These are phyloP conservation scores for Elysia crispata DNA, from an alignment of 2,888 invertebrate species.

Conservation along the genomic window DNA sequence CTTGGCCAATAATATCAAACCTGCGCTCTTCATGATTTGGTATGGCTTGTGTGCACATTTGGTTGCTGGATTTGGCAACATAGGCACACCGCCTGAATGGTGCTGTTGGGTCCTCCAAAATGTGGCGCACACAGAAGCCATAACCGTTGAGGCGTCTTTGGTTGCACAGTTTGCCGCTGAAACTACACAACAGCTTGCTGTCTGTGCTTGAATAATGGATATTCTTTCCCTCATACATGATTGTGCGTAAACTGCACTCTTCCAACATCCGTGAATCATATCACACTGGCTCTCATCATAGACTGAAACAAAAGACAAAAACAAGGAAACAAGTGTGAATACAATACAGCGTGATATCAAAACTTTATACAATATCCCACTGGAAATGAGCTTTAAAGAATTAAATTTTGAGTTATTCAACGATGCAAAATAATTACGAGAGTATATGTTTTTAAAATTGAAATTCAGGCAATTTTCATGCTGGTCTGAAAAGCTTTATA, in stretches of 20 bases:
- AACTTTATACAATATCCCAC: too few species aligned
- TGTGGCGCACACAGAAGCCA: conserved; percentile 89
- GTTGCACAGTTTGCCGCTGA: conserved; percentile 79
- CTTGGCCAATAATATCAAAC: conserved; percentile 62
- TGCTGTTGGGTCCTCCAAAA: conserved; percentile 88
- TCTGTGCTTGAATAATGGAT: conserved; percentile 79
- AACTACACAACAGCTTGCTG: conserved; percentile 79
- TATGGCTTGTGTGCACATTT: conserved; percentile 79
- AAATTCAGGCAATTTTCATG: too few species aligned
- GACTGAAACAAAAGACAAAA: not conserved
- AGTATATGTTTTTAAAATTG: too few species aligned
- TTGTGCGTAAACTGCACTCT: too few species aligned
- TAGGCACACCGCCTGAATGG: conserved; percentile 90
- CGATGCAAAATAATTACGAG: too few species aligned
- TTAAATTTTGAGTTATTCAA: too few species aligned
- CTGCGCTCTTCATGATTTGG: conserved; percentile 78
- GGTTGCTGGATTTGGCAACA: conserved; percentile 79
- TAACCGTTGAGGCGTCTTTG: conserved; percentile 83
- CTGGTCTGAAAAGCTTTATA: too few species aligned
- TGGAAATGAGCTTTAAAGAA: too few species aligned
- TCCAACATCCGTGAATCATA: conserved; percentile 40
- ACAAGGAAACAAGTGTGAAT: too few species aligned
- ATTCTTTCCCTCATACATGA: conserved; percentile 79
- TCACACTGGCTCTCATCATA: conserved; percentile 20
- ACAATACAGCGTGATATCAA: too few species aligned